Conservation (phyloP, 2,888 invertebrate genomes). For the Drosophila maculinotata region DNA sequence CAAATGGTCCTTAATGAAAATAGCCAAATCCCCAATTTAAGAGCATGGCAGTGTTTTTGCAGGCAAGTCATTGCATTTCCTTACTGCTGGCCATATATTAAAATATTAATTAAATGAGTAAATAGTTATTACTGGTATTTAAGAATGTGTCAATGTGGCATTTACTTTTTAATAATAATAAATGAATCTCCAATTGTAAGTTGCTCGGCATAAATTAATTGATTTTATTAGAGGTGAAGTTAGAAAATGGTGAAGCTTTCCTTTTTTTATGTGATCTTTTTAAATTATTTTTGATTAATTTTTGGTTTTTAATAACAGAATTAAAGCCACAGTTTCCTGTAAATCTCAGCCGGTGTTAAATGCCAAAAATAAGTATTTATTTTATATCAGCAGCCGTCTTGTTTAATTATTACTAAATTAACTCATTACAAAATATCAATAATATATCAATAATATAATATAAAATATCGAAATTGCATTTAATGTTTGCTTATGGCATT, state of each 20-base stretch:
- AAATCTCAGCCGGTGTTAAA: too few relatives aligned
- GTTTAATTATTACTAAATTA: too few relatives aligned
- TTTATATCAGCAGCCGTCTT: too few relatives aligned
- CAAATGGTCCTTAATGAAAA: slow-evolving; percentile 7
- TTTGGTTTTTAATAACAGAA: too few relatives aligned
- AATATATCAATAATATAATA: too few relatives aligned
- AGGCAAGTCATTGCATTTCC: background rate
- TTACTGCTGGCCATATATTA: background rate
- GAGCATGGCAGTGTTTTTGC: background rate
- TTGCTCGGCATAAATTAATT: background rate
- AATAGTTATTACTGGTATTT: background rate
- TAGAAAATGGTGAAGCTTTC: too few relatives aligned
- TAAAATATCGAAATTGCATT: too few relatives aligned
- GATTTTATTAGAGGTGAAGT: background rate
- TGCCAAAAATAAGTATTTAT: too few relatives aligned
- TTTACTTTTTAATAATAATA: background rate
- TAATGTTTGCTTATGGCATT: too few relatives aligned
- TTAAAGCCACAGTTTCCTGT: too few relatives aligned
- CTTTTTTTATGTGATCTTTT: background rate
- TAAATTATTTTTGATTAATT: too few relatives aligned
- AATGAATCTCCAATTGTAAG: background rate
- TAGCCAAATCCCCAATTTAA: background rate
- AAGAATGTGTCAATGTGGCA: background rate
- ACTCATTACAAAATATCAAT: too few relatives aligned
- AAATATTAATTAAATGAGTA: slow-evolving; percentile 20